A percentile compares a stretch with the other conserved stretches of the same genome.
phyloP scores from a whole-genome alignment of 2,797 vertebrate species.

The Chiloscyllium punctatum region DNA sequence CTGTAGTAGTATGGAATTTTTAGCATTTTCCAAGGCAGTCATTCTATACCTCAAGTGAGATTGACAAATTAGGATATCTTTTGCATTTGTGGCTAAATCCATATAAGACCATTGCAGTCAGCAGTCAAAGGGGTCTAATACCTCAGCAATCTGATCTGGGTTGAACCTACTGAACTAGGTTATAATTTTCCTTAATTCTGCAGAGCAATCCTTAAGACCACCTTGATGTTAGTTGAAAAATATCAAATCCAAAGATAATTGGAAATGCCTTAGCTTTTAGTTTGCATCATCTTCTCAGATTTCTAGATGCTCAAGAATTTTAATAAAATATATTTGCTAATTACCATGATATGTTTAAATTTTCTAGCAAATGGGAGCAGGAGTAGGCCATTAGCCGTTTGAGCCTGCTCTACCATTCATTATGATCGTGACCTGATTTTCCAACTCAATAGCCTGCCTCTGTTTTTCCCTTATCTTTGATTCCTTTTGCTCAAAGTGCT shows the following conservation, averaged over 20 bases:
- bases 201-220: not conserved
- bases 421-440: no score
- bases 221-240: not conserved
- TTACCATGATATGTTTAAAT: not conserved
- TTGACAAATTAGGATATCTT: not conserved
- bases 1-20: not conserved
- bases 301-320: not conserved
- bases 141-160: not conserved
- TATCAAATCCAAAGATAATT: not conserved
- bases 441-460: no score
- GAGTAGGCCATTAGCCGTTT: no score
- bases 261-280: not conserved
- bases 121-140: not conserved
- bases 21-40: not conserved
- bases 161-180: not conserved
- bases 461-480: no score
- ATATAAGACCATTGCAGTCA: not conserved
- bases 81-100: not conserved
- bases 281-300: not conserved
- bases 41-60: not conserved
- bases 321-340: not conserved
- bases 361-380: not conserved
- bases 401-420: no score
- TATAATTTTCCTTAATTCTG: not conserved
- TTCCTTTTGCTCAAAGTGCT: no score